phyloP scores from a whole-genome alignment of 2,797 vertebrate species.

The Lates japonicus region DNA sequence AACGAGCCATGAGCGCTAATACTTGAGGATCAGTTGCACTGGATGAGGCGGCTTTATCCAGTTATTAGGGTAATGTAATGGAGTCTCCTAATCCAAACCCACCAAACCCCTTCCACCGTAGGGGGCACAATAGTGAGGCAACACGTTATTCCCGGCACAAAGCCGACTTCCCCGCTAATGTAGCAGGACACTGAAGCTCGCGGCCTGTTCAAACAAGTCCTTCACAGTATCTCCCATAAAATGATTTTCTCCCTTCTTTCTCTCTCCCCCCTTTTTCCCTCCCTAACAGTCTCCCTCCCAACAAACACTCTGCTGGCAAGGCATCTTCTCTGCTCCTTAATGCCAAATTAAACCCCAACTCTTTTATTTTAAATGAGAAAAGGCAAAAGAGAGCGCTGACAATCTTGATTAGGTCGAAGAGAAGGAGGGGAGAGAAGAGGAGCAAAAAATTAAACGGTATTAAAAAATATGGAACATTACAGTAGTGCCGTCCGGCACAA shows the following conservation, averaged over 20 bases:
- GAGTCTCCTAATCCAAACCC: conserved; percentile 85
- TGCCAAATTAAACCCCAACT: conserved; percentile 87
- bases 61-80: conserved; percentile 88
- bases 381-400: conserved; percentile 83
- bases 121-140: conserved; percentile 83
- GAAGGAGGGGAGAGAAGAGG: conserved; percentile 67
- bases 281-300: conserved; percentile 75
- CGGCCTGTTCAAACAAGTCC: conserved; percentile 87
- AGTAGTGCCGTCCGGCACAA: conserved; percentile 87
- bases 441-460: conserved; percentile 86
- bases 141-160: conserved; percentile 82
- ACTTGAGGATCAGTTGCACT: conserved; percentile 84
- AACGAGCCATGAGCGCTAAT: conserved; percentile 83
- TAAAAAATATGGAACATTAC: conserved; percentile 88
- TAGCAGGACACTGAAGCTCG: conserved; percentile 80
- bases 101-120: conserved; percentile 82
- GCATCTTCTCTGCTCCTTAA: conserved; percentile 86
- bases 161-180: conserved; percentile 81
- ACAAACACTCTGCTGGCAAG: conserved; percentile 84
- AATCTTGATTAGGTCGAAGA: conserved; percentile 86
- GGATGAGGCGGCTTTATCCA: conserved; percentile 86
- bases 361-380: conserved; percentile 89
- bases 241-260: conserved; percentile 86
- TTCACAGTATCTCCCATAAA: conserved; percentile 89
- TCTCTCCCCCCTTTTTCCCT: conserved; percentile 50